Conservation (phyloP, 1,140 invertebrate species). For the Melitaea cinxia region DNA sequence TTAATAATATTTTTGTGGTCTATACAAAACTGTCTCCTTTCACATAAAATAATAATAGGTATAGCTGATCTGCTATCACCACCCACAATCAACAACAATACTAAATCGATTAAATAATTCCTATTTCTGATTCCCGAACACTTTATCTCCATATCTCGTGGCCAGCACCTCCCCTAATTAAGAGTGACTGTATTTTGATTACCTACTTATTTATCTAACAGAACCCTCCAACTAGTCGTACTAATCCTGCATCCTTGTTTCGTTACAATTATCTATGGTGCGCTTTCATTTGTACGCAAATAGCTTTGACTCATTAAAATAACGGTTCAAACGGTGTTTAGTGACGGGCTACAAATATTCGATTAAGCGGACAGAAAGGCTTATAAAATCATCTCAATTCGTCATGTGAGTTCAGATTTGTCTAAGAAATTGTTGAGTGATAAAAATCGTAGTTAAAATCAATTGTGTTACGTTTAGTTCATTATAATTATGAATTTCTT, state of each 20-base stretch:
- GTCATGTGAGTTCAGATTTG: too few species aligned
- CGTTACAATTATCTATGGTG: constrained; percentile 57
- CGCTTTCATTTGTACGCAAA: constrained; percentile 55
- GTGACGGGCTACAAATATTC: constrained; percentile 13
- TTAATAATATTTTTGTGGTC: too few species aligned
- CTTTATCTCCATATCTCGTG: constrained; percentile 9
- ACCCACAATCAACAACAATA: background rate
- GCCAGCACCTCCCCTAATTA: constrained; percentile 52
- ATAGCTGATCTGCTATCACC: too few species aligned
- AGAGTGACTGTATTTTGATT: constrained; percentile 75
- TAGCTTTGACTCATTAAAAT: constrained; percentile 41
- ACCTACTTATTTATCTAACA: constrained; percentile 64
- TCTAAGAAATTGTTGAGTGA: too few species aligned
- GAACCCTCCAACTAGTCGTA: constrained; percentile 48
- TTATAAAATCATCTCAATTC: too few species aligned
- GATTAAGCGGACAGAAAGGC: background rate
- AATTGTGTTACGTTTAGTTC: too few species aligned
- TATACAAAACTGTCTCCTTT: too few species aligned
- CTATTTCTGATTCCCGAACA: constrained; percentile 2
- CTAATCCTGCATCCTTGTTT: constrained; percentile 56
- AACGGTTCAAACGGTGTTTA: constrained; percentile 36
- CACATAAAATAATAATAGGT: too few species aligned
- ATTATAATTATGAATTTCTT: too few species aligned
- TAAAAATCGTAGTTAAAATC: too few species aligned
- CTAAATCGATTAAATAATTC: constrained; percentile 15